phyloP scores from a whole-genome alignment of 2,888 invertebrate species.

The Pocota personata region DNA sequence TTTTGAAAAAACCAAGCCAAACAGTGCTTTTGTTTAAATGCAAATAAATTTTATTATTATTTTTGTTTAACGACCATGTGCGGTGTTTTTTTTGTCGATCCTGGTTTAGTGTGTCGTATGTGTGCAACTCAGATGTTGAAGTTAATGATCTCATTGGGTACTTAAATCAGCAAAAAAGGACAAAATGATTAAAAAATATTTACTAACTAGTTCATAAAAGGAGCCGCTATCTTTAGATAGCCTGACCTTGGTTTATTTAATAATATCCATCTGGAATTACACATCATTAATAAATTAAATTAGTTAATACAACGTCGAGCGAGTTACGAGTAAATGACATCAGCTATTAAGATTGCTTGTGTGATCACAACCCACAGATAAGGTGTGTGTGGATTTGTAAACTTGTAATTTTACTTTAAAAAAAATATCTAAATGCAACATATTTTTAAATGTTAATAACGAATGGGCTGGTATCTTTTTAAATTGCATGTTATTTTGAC shows the following conservation, averaged over 20 bases:
- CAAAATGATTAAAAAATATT: slow-evolving; percentile 36
- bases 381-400: too few relatives aligned
- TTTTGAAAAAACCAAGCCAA: background rate
- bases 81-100: background rate
- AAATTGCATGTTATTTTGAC: too few relatives aligned
- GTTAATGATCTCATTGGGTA: slow-evolving; percentile 57
- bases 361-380: background rate
- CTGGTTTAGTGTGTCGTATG: too few relatives aligned
- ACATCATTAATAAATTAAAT: background rate
- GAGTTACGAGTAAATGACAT: slow-evolving; percentile 13
- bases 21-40: slow-evolving; percentile 48
- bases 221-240: slow-evolving; percentile 23
- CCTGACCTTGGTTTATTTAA: background rate
- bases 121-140: slow-evolving; percentile 18
- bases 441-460: too few relatives aligned
- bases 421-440: too few relatives aligned
- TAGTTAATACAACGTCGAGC: background rate
- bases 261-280: slow-evolving; percentile 29
- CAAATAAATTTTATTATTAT: slow-evolving; percentile 54
- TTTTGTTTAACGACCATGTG: slow-evolving; percentile 43
- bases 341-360: background rate
- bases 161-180: slow-evolving; percentile 19
- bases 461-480: too few relatives aligned
- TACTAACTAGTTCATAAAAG: slow-evolving; percentile 29
- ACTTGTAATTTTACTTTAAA: too few relatives aligned